Conservation (phyloP, 92 coral and sea anemone genomes). For the Epizoanthus rinbou region DNA sequence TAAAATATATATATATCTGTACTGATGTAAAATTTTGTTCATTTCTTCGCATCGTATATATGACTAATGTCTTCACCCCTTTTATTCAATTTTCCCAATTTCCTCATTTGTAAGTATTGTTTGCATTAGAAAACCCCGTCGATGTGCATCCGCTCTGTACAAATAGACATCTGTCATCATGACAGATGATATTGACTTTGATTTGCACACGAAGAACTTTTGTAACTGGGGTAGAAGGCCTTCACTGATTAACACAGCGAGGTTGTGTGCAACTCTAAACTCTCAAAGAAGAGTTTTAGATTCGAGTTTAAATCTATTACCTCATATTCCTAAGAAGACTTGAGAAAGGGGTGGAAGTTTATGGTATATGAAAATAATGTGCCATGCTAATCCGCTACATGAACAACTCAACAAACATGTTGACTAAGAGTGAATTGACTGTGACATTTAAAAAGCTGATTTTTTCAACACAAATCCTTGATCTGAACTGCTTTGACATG, state of each 20-base stretch:
- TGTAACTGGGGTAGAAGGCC: not conserved
- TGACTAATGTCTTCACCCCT: not conserved
- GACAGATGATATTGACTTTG: conserved; percentile 6
- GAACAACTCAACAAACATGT: conserved; percentile 12
- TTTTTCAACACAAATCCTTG: too few species aligned
- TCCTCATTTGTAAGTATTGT: not conserved
- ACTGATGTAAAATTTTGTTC: too few species aligned
- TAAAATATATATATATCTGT: too few species aligned
- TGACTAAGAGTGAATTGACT: not conserved
- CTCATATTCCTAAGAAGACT: too few species aligned
- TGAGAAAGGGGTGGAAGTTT: too few species aligned
- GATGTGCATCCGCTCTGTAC: not conserved
- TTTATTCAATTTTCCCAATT: conserved; percentile 15
- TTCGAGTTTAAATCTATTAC: too few species aligned
- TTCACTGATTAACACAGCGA: not conserved
- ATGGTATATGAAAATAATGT: not conserved
- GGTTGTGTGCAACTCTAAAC: too few species aligned
- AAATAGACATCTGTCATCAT: not conserved
- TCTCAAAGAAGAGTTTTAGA: too few species aligned
- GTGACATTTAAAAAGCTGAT: not conserved
- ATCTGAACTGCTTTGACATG: not conserved
- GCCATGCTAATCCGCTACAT: not conserved
- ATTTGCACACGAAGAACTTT: not conserved
- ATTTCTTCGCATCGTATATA: not conserved
- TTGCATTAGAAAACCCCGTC: not conserved